Base-by-base conservation (phyloP, 2,888 invertebrate species). In the Bibio marci region DNA sequence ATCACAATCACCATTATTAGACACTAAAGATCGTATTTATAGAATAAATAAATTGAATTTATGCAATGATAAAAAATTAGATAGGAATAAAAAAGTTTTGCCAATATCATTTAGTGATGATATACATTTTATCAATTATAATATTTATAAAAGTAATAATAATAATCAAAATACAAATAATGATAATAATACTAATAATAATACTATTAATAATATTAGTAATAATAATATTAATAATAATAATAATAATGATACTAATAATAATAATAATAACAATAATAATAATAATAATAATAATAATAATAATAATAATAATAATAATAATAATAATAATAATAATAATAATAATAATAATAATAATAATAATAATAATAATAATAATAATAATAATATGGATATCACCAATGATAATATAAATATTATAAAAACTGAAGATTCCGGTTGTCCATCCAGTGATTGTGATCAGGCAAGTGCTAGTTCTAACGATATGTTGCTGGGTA, bases 391-490 rank as follows among this genome's bases (percentile, higher is more conserved):
- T 50, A 6, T 22, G 22, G 5, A 4, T 22, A 22, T 22, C 8
- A 22, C 5, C 8, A 22, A 22, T 22, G 22, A 4, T 6, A 44
- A 43, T 43, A 46, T 46, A 43, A 44, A 45, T 44, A 57, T 51
- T 45, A 56, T 55, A 45, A 60, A 53, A 47, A 62, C 60, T 42
- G 62, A 70, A 47, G 71, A 71, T 36, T 60, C 61, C 1, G 60
- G 59, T 8, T 60, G 60, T 39, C 58, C 60, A 5, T 59, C 62
- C 6, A 62, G 61, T 45, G 62, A 62, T 44, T 59, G 60, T 44
- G 76, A 77, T 50, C 70, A 72, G 52, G 67, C 71, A 31, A 77
- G 76, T 53, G 76, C 75, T 19, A 75, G 73, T 50, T 78, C 78
- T 12, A 78, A 78, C 60, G 79, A 79, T 57, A 70, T 74, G 48